Evolutionary conservation across 2,113 vertebrate genomes (phyloP).

Genomic region (Daubentonia madagascariensis): DNA sequence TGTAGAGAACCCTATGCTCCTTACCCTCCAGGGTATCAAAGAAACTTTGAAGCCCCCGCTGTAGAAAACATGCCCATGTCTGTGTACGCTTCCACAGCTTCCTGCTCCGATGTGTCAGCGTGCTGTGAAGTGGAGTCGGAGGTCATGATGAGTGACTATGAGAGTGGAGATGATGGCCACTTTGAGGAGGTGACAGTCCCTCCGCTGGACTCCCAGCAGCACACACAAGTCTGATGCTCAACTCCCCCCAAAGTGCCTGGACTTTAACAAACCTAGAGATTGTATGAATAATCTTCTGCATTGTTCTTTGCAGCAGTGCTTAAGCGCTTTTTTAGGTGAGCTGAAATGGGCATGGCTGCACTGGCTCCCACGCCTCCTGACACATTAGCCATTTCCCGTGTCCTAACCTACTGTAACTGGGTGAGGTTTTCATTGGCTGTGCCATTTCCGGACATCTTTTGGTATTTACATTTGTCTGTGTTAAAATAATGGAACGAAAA

Average conservation of each 20-base stretch:
- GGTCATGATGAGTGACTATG: constrained; percentile 97
- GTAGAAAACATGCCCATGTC: constrained; percentile 94
- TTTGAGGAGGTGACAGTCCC: constrained; percentile 91
- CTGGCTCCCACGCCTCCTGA: constrained; percentile 75
- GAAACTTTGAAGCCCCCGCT: constrained; percentile 89
- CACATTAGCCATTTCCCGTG: constrained; percentile 73
- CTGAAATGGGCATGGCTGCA: constrained; percentile 78
- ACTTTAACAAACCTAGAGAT: constrained; percentile 78
- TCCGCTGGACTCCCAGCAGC: constrained; percentile 93
- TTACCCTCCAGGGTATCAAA: constrained; percentile 86
- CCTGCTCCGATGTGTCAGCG: constrained; percentile 97
- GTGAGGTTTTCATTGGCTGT: constrained; percentile 74
- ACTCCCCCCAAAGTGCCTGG: constrained; percentile 95
- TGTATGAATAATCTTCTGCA: constrained; percentile 47
- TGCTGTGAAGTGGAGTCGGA: constrained; percentile 96
- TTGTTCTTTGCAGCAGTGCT: constrained; percentile 51
- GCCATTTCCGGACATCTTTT: constrained; percentile 76
- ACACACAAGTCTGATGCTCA: constrained; percentile 97
- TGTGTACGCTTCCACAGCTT: constrained; percentile 93
- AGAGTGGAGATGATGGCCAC: constrained; percentile 93
- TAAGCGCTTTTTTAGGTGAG: constrained; percentile 75
- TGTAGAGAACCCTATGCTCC: constrained; percentile 86
- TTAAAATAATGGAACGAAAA: constrained; percentile 66
- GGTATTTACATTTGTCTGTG: constrained; percentile 77
- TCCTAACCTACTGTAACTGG: constrained; percentile 71